Conservation (phyloP, 2,797 vertebrate species). For the Chloroceryle inda region DNA sequence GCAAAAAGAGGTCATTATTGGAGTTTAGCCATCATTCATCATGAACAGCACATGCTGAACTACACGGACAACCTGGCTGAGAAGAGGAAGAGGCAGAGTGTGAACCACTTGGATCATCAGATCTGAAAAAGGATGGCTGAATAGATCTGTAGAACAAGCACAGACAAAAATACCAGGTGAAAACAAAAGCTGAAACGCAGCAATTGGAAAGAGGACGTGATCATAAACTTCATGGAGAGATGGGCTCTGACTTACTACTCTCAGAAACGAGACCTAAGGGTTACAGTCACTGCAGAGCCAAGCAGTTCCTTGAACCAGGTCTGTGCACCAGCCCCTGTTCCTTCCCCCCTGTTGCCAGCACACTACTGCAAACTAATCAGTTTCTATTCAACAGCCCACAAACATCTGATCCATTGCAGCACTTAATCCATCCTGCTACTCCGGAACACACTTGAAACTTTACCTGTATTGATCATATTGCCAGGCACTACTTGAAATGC, state of each 20-base stretch:
- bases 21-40: background rate
- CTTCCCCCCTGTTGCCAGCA: background rate
- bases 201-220: fast-evolving
- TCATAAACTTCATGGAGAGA: background rate
- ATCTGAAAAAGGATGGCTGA: background rate
- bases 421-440: background rate
- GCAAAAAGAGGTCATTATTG: background rate
- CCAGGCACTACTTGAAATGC: constrained; percentile 15
- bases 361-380: background rate
- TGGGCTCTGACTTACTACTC: background rate
- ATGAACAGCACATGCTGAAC: background rate
- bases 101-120: background rate
- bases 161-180: background rate
- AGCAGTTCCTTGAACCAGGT: background rate
- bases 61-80: background rate
- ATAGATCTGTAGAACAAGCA: background rate
- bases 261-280: background rate
- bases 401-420: constrained; percentile 19
- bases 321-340: background rate
- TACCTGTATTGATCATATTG: constrained; percentile 42
- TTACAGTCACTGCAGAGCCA: background rate
- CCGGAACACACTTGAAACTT: constrained; percentile 37
- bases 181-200: background rate
- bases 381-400: background rate
- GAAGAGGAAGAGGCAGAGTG: background rate